A percentile compares a stretch with the other conserved stretches of the same genome.
phyloP scores from a whole-genome alignment of 2,888 invertebrate genomes.

The Temnothorax rugatulus region DNA sequence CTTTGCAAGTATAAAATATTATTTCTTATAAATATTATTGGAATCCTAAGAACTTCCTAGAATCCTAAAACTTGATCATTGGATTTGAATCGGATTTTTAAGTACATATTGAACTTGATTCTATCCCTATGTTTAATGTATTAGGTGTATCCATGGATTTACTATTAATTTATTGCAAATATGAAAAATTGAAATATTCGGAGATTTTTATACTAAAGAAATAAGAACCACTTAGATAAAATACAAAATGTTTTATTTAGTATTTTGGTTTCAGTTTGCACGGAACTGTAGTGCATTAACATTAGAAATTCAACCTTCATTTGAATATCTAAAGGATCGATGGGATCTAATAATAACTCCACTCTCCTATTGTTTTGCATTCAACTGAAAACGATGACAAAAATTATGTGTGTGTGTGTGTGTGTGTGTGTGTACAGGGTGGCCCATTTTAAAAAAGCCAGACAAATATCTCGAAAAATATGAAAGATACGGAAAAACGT shows the following conservation, averaged over 20 bases:
- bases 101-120: neutral
- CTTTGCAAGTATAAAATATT: neutral
- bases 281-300: neutral
- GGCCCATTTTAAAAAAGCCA: no score
- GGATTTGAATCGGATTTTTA: neutral
- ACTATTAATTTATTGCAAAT: neutral
- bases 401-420: no score
- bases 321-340: neutral
- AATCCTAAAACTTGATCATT: neutral
- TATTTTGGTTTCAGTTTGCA: neutral
- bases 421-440: no score
- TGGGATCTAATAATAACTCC: neutral
- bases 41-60: neutral
- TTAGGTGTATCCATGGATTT: neutral
- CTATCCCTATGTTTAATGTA: neutral
- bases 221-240: neutral
- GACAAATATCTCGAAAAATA: no score
- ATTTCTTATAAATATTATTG: neutral
- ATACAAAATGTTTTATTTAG: neutral
- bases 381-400: neutral
- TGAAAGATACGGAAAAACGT: no score
- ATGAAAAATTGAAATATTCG: neutral
- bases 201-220: neutral
- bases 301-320: neutral
- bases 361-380: neutral